A percentile compares a stretch with the other conserved stretches of the same genome.
phyloP scores from a whole-genome alignment of 2,113 vertebrate species.

The Hydrochoerus hydrochaeris region DNA sequence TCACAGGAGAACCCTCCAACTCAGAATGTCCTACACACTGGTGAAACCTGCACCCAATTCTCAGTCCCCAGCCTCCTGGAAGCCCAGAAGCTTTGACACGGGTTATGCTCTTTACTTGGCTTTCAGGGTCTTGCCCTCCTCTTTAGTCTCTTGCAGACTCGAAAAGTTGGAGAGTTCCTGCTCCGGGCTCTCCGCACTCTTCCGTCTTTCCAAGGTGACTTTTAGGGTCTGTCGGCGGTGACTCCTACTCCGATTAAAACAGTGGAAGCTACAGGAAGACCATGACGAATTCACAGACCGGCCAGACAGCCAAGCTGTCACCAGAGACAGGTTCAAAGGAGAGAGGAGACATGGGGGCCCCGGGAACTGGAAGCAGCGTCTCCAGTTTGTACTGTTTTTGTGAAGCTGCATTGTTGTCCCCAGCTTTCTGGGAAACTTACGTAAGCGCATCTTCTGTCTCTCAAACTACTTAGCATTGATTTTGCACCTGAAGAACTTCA shows the following conservation, averaged over 20 bases:
- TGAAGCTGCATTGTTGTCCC: background rate
- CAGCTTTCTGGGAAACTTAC: constrained; percentile 23
- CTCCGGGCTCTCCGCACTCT: background rate
- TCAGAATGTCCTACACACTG: background rate
- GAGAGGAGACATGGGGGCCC: background rate
- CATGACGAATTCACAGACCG: background rate
- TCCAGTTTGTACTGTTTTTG: background rate
- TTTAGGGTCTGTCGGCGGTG: background rate
- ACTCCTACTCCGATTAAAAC: background rate
- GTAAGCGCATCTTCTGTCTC: constrained; percentile 41
- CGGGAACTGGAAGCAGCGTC: fast-evolving
- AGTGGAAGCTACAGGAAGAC: background rate
- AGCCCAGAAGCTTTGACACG: background rate
- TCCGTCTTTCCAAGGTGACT: background rate
- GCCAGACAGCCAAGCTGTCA: background rate
- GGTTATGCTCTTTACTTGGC: background rate
- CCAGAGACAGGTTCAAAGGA: background rate
- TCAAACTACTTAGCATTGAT: constrained; percentile 73
- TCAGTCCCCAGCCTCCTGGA: background rate
- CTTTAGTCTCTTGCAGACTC: background rate
- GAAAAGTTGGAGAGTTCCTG: background rate
- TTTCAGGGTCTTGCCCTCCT: background rate
- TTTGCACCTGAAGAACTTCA: constrained; percentile 69
- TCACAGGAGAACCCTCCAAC: background rate
- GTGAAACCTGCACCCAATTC: background rate